phyloP scores from a whole-genome alignment of 2,888 invertebrate genomes.

The Andrena haemorrhoa region DNA sequence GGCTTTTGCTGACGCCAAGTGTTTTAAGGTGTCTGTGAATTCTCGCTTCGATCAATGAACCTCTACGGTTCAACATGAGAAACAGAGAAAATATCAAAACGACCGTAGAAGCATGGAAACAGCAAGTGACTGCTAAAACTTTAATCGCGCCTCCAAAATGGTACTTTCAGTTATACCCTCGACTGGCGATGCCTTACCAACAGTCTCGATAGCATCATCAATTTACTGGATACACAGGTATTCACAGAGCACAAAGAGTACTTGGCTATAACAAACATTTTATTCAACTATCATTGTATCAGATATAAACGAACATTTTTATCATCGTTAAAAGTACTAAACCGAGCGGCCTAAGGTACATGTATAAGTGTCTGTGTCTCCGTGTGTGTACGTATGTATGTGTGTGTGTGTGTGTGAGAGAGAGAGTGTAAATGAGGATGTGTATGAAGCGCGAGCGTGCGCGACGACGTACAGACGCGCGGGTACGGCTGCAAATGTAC shows the following conservation, averaged over 20 bases:
- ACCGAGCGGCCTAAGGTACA: conserved; percentile 73
- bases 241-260: conserved; percentile 79
- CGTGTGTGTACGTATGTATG: conserved; percentile 36
- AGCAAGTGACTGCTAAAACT: conserved; percentile 17
- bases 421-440: conserved; percentile 1
- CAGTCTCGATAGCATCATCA: conserved; percentile 45
- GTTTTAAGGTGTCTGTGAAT: conserved; percentile 49
- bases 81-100: background rate
- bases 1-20: conserved; percentile 54
- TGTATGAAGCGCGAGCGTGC: conserved; percentile 28
- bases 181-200: conserved; percentile 52
- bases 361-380: conserved; percentile 55
- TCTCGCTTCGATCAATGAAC: conserved; percentile 19
- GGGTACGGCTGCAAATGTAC: conserved; percentile 41
- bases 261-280: conserved; percentile 82
- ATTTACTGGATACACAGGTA: conserved; percentile 71
- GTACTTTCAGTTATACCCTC: conserved; percentile 24
- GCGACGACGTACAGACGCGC: conserved; percentile 21
- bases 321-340: conserved; percentile 79
- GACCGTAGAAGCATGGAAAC: conserved; percentile 16
- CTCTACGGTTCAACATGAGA: background rate
- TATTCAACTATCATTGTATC: conserved; percentile 81
- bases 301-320: conserved; percentile 82
- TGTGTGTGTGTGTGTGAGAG: conserved; percentile 23
- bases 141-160: conserved; percentile 20